These are phyloP conservation scores for Bovichtus diacanthus DNA, from an alignment of 2,797 vertebrate species.

Conservation along the genomic window DNA sequence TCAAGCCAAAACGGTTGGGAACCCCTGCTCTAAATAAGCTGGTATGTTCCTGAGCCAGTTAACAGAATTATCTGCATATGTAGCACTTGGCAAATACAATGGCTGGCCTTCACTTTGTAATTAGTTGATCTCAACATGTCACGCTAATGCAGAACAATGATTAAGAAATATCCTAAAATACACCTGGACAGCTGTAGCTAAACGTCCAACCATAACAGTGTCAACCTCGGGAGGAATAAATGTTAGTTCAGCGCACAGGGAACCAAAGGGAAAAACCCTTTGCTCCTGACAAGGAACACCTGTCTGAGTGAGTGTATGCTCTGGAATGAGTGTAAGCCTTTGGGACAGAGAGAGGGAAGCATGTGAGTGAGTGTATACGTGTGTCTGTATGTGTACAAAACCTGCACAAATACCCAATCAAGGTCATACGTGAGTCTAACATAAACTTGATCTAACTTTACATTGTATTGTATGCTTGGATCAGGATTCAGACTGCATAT, in stretches of 20 bases:
- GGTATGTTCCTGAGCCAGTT: slow-evolving; percentile 1
- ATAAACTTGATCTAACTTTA: slow-evolving; percentile 66
- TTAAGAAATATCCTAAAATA: slow-evolving; percentile 60
- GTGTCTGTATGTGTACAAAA: slow-evolving; percentile 48
- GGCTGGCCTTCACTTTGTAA: slow-evolving; percentile 22
- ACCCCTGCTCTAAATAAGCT: neutral
- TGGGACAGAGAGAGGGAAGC: slow-evolving; percentile 60
- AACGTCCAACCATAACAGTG: slow-evolving; percentile 71
- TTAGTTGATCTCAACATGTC: slow-evolving; percentile 53
- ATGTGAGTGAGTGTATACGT: slow-evolving; percentile 53
- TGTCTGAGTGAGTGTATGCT: slow-evolving; percentile 66
- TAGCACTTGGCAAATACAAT: slow-evolving; percentile 32
- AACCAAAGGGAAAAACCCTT: slow-evolving; percentile 62
- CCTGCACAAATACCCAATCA: slow-evolving; percentile 50
- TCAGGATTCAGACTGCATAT: slow-evolving; percentile 61
- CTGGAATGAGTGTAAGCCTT: slow-evolving; percentile 63
- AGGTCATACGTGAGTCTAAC: slow-evolving; percentile 58
- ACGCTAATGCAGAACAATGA: slow-evolving; percentile 42
- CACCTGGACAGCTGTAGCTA: slow-evolving; percentile 57
- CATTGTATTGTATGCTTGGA: slow-evolving; percentile 35
- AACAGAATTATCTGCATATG: slow-evolving; percentile 25
- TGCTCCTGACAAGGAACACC: slow-evolving; percentile 75
- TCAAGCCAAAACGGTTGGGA: slow-evolving; percentile 1
- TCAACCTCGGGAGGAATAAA: slow-evolving; percentile 64
- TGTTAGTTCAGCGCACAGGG: slow-evolving; percentile 64